These are phyloP conservation scores for Acanthoscelides obtectus DNA, from an alignment of 2,888 invertebrate species.

Conservation along the genomic window DNA sequence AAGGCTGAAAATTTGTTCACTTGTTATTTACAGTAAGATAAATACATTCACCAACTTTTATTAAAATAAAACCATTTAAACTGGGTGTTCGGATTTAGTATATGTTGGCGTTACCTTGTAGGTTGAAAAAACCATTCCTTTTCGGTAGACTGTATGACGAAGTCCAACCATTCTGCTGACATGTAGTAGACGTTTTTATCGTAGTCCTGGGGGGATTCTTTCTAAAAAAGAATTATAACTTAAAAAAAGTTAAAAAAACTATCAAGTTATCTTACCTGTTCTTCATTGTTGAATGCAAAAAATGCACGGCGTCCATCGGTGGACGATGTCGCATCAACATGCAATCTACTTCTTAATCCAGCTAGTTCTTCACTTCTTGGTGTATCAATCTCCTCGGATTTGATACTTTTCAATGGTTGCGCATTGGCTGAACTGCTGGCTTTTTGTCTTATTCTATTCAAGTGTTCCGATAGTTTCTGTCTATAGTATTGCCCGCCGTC, in stretches of 20 bases:
- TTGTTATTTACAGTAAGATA: too few relatives aligned
- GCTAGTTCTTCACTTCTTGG: not conserved
- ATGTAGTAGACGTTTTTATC: not conserved
- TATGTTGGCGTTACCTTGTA: conserved; percentile 23
- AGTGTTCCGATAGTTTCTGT: conserved; percentile 43
- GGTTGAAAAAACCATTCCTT: conserved; percentile 25
- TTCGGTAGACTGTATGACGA: conserved; percentile 24
- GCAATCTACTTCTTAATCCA: not conserved
- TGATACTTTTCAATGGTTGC: conserved; percentile 14
- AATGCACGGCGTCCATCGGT: not conserved
- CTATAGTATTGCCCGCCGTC: conserved; percentile 28
- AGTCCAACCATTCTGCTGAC: conserved; percentile 20
- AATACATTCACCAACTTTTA: too few relatives aligned
- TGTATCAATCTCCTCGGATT: not conserved
- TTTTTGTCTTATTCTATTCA: conserved; percentile 40
- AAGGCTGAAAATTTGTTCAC: too few relatives aligned
- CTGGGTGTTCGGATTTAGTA: too few relatives aligned
- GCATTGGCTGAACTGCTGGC: conserved; percentile 34
- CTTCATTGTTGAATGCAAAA: not conserved
- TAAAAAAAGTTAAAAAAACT: not conserved
- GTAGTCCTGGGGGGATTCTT: not conserved
- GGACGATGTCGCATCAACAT: not conserved
- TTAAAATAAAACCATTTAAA: too few relatives aligned
- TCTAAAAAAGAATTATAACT: not conserved
- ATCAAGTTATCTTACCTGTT: not conserved